These are phyloP conservation scores for Punctoribates punctum DNA, from an alignment of 2,888 invertebrate genomes.

Conservation along the genomic window DNA sequence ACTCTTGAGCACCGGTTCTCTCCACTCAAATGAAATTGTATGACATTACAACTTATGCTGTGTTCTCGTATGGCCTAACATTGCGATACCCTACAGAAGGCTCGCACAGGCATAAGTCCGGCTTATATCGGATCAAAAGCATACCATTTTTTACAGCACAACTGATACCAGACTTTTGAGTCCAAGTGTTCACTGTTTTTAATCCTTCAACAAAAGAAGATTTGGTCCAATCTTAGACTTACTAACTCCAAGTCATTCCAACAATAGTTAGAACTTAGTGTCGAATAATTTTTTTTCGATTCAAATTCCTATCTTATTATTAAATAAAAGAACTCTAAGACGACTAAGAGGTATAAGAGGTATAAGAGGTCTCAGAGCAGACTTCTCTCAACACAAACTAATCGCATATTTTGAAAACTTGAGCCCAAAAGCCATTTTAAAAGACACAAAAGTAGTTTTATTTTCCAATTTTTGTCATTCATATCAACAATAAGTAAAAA, in stretches of 20 bases:
- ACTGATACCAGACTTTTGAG: neutral
- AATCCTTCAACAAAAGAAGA: slow-evolving; percentile 37
- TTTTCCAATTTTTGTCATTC: no score
- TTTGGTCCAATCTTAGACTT: slow-evolving; percentile 34
- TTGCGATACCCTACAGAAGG: slow-evolving; percentile 4
- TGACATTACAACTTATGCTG: slow-evolving; percentile 22
- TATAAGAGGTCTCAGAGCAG: neutral
- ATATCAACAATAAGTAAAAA: no score
- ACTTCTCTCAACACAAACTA: no score
- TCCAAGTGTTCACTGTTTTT: slow-evolving; percentile 8
- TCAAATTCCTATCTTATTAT: slow-evolving; percentile 31
- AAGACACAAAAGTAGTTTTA: no score
- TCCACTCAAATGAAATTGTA: neutral
- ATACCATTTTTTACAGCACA: slow-evolving; percentile 28
- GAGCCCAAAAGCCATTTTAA: no score
- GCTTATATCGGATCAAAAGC: slow-evolving; percentile 37
- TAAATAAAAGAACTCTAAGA: slow-evolving; percentile 16
- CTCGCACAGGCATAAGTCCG: slow-evolving; percentile 36
- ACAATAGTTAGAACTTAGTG: slow-evolving; percentile 19
- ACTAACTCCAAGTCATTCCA: slow-evolving; percentile 14
- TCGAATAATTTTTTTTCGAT: neutral
- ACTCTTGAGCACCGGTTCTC: slow-evolving; percentile 38
- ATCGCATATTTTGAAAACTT: no score
- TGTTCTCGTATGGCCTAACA: slow-evolving; percentile 14
- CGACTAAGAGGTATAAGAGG: neutral